phyloP scores from a whole-genome alignment of 2,888 invertebrate genomes.

The Parnassius orleans region DNA sequence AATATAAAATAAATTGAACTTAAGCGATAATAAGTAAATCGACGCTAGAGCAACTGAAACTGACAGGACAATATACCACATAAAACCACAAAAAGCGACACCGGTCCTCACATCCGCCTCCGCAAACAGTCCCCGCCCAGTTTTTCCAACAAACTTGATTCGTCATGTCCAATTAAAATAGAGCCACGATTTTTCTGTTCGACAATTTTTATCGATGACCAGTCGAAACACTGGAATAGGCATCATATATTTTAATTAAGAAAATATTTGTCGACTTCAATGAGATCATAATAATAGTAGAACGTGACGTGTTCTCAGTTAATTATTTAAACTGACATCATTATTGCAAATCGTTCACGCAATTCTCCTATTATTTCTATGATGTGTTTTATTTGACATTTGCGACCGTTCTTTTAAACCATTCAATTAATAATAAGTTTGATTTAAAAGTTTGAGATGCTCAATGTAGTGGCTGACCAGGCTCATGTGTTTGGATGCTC shows the following conservation, averaged over 20 bases:
- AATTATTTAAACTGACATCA: conserved; percentile 18
- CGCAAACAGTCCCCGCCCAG: conserved; percentile 63
- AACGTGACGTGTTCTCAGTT: conserved; percentile 8
- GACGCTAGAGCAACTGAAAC: background rate
- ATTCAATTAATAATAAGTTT: background rate
- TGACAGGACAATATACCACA: conserved; percentile 5
- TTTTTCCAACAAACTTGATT: conserved; percentile 69
- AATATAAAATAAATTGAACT: background rate
- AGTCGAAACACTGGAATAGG: conserved; percentile 6
- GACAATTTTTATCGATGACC: conserved; percentile 27
- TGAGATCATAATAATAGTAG: conserved; percentile 10
- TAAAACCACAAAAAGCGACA: conserved; percentile 31
- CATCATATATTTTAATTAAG: conserved; percentile 7
- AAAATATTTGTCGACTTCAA: conserved; percentile 14
- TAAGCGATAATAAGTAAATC: background rate
- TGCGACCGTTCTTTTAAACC: conserved; percentile 9
- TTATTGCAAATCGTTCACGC: conserved; percentile 14
- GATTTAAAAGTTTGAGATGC: no score
- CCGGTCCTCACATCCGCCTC: conserved; percentile 53
- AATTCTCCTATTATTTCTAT: conserved; percentile 15
- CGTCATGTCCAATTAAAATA: conserved; percentile 72
- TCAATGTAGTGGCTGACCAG: no score
- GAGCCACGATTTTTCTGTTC: conserved; percentile 63
- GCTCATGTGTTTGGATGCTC: no score
- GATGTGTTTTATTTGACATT: conserved; percentile 17